Evolutionary conservation across 2,797 vertebrate species (phyloP), one percentile per base, ranked within the genome.

Genomic region (Pteropus rufus): DNA sequence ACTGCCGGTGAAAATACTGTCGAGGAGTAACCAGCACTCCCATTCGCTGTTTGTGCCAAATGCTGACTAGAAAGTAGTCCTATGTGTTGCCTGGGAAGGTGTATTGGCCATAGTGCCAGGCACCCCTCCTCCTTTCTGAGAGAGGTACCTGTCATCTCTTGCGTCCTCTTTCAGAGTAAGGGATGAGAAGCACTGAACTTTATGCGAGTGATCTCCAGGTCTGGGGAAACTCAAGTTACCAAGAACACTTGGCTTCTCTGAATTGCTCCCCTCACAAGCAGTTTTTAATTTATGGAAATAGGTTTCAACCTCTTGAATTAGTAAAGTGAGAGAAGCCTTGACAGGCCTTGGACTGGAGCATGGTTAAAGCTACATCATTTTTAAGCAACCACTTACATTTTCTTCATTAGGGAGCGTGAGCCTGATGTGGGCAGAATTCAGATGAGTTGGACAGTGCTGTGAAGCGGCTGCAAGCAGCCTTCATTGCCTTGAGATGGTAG

Each of bases 401-500:
- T 65, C 11, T 34, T 90, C 64, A 2, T 41, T n/a, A 94, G 97
- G 88, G 29, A 93, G 56, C 16, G 44, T 82, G 91, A 60, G 16
- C 54, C 87, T 62, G 67, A 3, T 10, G 29, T 1, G 67, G 39
- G n/a, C 65, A 31, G 89, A 79, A 65, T 31, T 54, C 76, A 14
- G 2, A n/a, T 89, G 83, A 92, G 18, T 58, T 21, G 60, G 39
- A 73, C 54, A 31, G 34, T 60, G 2, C 76, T 29, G 89, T 58
- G 84, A 85, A 56, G 89, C 46, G 81, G 16, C 29, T 49, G 7
- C 39, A 0, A 21, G 85, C 60, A 10, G 34, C 24, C 31, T 29
- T 56, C 54, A 52, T 16, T 76, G 60, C 54, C 26, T 49, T 1
- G 56, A 7, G 0, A 98, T 98, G 98, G 98, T 98, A 97, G 94